These are phyloP conservation scores for Dryoscopus gambensis DNA, from an alignment of 2,113 vertebrate species.

Conservation along the genomic window DNA sequence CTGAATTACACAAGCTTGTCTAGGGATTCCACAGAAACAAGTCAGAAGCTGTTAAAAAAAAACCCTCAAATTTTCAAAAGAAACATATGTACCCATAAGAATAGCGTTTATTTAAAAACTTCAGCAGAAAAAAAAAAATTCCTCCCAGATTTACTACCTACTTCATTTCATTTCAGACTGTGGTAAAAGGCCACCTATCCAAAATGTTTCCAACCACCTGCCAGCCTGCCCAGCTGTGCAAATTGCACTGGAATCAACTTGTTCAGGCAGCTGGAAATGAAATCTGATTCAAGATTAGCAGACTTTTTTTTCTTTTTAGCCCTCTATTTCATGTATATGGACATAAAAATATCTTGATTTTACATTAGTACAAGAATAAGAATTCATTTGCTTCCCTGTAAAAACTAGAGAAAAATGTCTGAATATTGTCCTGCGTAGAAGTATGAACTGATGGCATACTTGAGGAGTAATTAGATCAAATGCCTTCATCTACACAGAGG, in stretches of 20 bases:
- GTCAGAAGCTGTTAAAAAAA: neutral
- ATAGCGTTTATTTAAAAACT: neutral
- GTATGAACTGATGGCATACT: neutral
- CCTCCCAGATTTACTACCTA: neutral
- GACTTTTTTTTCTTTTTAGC: neutral
- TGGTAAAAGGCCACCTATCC: neutral
- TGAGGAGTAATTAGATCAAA: neutral
- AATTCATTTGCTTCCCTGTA: neutral
- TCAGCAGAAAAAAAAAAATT: neutral
- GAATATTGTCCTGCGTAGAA: neutral
- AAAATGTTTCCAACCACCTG: slow-evolving; percentile 18
- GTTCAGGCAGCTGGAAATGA: slow-evolving; percentile 13
- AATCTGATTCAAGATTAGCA: slow-evolving; percentile 3
- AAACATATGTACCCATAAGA: neutral
- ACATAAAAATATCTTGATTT: neutral
- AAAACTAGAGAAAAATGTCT: neutral
- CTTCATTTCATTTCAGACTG: neutral
- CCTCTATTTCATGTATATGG: neutral
- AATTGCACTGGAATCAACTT: slow-evolving; percentile 26
- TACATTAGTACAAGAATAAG: neutral
- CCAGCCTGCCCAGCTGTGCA: slow-evolving; percentile 20
- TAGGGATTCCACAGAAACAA: neutral
- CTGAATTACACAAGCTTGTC: neutral
- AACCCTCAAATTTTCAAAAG: neutral
- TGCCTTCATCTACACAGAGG: neutral